phyloP scores from a whole-genome alignment of 2,888 invertebrate species.

The Tenodera sinensis region DNA sequence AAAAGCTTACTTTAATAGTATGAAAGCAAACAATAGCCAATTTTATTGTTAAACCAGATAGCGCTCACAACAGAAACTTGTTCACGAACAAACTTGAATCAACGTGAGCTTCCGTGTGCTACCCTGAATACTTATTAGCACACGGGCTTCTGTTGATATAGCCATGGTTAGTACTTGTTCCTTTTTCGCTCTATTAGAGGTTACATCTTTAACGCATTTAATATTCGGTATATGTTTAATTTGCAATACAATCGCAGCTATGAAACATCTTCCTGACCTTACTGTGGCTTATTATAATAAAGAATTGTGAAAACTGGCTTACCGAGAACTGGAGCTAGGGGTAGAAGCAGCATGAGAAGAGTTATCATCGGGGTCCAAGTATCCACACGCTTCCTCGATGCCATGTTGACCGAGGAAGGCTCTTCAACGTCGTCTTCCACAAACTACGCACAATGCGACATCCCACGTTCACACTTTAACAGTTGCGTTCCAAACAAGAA shows the following conservation, averaged over 20 bases:
- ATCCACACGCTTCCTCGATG: background rate
- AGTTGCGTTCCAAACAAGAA: background rate
- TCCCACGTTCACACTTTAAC: background rate
- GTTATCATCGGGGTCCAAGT: background rate
- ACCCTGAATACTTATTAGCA: background rate
- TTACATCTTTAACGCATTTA: too few species aligned
- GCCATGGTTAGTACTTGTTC: background rate
- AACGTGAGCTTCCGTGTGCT: background rate
- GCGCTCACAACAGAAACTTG: background rate
- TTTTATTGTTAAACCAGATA: background rate
- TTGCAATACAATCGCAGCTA: too few species aligned
- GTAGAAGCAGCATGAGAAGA: background rate
- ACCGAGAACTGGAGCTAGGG: background rate
- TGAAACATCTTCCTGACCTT: too few species aligned
- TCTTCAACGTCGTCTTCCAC: background rate
- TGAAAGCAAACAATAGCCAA: background rate
- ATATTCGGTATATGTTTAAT: too few species aligned
- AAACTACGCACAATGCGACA: background rate
- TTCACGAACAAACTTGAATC: background rate
- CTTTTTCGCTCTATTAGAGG: too few species aligned
- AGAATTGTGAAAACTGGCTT: background rate
- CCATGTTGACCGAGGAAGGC: background rate
- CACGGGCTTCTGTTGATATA: background rate
- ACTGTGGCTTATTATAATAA: too few species aligned
- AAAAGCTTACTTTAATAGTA: too few species aligned